Evolutionary conservation across 2,797 vertebrate genomes (phyloP).

Genomic region (Octomys mimax): DNA sequence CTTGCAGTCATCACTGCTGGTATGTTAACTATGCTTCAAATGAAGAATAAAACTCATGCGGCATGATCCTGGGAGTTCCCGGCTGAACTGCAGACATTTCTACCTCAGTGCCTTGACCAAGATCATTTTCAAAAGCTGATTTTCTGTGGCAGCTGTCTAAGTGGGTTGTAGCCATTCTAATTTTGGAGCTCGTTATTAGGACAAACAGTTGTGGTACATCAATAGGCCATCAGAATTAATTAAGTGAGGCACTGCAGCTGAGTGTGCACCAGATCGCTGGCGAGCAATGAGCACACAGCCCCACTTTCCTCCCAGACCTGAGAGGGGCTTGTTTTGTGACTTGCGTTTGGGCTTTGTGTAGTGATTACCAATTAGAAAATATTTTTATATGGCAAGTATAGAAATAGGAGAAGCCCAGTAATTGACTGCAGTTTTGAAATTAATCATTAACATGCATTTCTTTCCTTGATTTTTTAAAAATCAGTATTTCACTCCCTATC

Average conservation of each 20-base stretch:
- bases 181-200: constrained; percentile 98
- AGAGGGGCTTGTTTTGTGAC: constrained; percentile 81
- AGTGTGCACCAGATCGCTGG: constrained; percentile 95
- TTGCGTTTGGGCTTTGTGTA: constrained; percentile 65
- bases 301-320: constrained; percentile 87
- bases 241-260: constrained; percentile 97
- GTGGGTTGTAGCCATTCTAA: constrained; percentile 95
- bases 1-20: constrained; percentile 87
- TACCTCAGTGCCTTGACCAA: constrained; percentile 86
- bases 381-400: constrained; percentile 52
- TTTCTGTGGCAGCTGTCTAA: constrained; percentile 94
- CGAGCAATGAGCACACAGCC: constrained; percentile 90
- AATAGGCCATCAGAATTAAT: constrained; percentile 99
- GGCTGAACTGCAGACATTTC: constrained; percentile 88
- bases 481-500: constrained; percentile 46
- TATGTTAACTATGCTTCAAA: constrained; percentile 86
- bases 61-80: constrained; percentile 89
- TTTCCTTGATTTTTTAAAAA: constrained; percentile 70
- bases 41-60: constrained; percentile 88
- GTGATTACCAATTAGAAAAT: constrained; percentile 78
- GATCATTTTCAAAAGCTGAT: constrained; percentile 89
- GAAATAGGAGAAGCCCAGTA: background rate
- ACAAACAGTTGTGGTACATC: constrained; percentile 97
- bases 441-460: constrained; percentile 53
- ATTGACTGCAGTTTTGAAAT: constrained; percentile 69